phyloP scores from a whole-genome alignment of 2,113 vertebrate genomes.

The Prionailurus bengalensis region DNA sequence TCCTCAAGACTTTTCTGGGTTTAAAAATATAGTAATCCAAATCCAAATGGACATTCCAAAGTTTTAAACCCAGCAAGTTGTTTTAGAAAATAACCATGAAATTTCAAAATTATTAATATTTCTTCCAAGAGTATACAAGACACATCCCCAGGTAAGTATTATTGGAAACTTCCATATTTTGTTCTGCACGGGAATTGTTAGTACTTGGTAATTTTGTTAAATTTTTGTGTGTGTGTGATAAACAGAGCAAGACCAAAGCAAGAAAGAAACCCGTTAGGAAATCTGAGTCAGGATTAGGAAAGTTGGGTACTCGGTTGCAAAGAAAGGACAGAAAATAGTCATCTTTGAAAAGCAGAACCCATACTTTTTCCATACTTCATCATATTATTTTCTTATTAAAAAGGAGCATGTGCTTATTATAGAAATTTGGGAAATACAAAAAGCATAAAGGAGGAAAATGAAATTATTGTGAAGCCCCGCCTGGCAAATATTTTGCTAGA shows the following conservation, averaged over 20 bases:
- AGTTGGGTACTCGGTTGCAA: not conserved
- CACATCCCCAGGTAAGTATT: not conserved
- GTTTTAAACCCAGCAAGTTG: not conserved
- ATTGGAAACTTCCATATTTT: conserved; percentile 7
- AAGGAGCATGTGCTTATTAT: not conserved
- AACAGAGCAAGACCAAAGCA: not conserved
- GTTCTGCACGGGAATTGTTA: not conserved
- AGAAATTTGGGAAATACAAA: conserved; percentile 12
- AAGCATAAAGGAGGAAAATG: not conserved
- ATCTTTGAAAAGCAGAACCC: not conserved
- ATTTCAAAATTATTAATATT: conserved; percentile 33
- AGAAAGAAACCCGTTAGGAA: not conserved
- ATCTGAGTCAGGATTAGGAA: not conserved
- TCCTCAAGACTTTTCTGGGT: not conserved
- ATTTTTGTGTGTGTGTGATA: not conserved
- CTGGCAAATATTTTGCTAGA: not conserved
- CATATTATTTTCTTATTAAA: not conserved
- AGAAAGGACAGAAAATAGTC: not conserved
- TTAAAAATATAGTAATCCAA: not conserved
- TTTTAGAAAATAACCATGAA: not conserved
- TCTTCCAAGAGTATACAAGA: not conserved
- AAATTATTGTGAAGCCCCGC: not conserved
- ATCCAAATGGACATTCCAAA: not conserved
- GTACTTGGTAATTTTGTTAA: conserved; percentile 20
- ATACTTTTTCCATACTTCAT: conserved; percentile 6